Base-by-base conservation (phyloP, 2,888 invertebrate species). In the Ichneumon xanthorius region DNA sequence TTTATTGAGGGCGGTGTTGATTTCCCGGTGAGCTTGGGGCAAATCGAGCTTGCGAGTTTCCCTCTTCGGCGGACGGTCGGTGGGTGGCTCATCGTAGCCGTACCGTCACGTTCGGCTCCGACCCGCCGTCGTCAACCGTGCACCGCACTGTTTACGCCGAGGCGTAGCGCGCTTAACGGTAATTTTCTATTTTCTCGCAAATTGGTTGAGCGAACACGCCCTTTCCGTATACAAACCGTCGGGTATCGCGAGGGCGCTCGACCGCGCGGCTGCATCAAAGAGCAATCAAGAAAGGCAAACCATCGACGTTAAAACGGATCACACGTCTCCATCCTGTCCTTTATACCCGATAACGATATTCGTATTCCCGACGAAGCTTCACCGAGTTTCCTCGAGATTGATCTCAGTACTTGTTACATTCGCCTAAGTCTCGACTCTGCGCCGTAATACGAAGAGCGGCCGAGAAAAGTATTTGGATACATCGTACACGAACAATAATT, bases 141-240 rank as follows among this genome's bases (percentile, higher is more conserved):
- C 26, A 45, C 30, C 26, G 33, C 58, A 22, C 71, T 53, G 45
- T 79, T 75, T 70, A 50, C 71, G 45, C 71, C 79, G 9, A 11
- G 45, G 63, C 50, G 48, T 68, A 53, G 37, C 61, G 68, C 33
- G 37, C 68, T 80, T 80, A 40, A 63, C 61, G 61, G 53, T 55
- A 77, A 67, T 77, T 67, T 67, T 40, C 63, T 65, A 72, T 50
- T 80, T 71, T 40, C 71, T 65, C 63, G 79, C 71, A 72, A 80
- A 80, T 80, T 80, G 71, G 70, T 33, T 65, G n/a, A 50, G 63
- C 63, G 71, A 50, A 79, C 48, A 33, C 63, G 26, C 45, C 50
- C 22, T 63, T 63, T 71, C 48, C 50, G 71, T 63, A 80, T 61
- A 80, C 26, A 80, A 65, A 71, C 30, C 1, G 14, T 22, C 16